Base-by-base conservation (phyloP, 2,888 invertebrate genomes). In the Conus canariensis region DNA sequence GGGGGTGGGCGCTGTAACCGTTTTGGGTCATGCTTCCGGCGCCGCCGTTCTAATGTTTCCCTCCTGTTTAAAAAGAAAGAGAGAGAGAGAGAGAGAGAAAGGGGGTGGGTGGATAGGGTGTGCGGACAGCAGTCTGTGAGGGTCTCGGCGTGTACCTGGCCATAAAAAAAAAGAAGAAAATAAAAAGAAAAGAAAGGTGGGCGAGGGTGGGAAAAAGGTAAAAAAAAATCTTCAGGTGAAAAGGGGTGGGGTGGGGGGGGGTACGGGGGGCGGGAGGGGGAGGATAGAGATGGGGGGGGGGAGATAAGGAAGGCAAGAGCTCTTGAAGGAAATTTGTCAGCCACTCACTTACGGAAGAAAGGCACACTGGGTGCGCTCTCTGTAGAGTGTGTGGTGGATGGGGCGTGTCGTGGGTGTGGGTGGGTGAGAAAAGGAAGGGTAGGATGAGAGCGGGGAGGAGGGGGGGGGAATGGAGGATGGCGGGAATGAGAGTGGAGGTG, bases 1-100 rank as follows among this genome's bases (percentile, higher is more conserved):
- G 70, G 70, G 70, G 70, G 70, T 22, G 70, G 19, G 19, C 45
- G 45, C 22, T 74, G 70, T 74, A 74, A 22, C 70, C 70, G 70
- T 74, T 74, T 74, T 74, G 70, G 70, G 70, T 74, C 19, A 74
- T 74, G 70, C 70, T 74, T 74, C 70, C 70, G 70, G 22, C 70
- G 70, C 70, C 70, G 70, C 70, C 70, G 22, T n/a, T 74, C 70
- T 74, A 19, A 14, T 6, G 16, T 16, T 16, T 64, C 60, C 60
- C 60, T 5, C 8, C 60, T 64, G 12, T 14, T 74, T 14, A 70
- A 70, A 8, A 70, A n/a, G 19, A 74, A 8, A 74, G n/a, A 74
- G 70, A 74, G 70, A n/a, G 70, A 74, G 70, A 74, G 70, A 74
- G 60, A 74, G 70, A 74, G n/a, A 74, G 22, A 12, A 3, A 1